phyloP scores from a whole-genome alignment of 2,797 vertebrate genomes.

The Otolemur crassicaudatus region DNA sequence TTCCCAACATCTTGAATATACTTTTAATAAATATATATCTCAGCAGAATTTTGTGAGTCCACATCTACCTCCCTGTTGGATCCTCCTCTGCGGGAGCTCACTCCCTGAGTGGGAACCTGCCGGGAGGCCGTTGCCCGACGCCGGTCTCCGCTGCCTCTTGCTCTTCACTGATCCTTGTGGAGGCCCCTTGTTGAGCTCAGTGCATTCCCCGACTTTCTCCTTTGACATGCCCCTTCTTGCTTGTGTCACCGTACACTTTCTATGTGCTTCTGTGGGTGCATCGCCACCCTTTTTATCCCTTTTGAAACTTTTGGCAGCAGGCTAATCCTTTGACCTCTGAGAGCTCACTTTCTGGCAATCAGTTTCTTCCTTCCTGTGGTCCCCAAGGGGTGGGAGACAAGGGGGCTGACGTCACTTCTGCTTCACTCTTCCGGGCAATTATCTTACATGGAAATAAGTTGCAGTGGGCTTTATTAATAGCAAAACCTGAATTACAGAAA shows the following conservation, averaged over 20 bases:
- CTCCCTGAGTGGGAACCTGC: background rate
- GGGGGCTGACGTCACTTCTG: background rate
- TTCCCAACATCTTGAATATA: background rate
- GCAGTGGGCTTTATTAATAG: slow-evolving; percentile 51
- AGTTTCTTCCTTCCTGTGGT: background rate
- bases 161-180: background rate
- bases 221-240: background rate
- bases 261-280: background rate
- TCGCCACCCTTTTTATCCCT: background rate
- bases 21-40: background rate
- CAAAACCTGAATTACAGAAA: background rate
- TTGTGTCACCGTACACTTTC: background rate
- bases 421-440: slow-evolving; percentile 39
- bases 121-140: rapidly evolving
- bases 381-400: background rate
- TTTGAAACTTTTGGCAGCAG: background rate
- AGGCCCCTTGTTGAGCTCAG: background rate
- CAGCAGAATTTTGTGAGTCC: background rate
- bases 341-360: background rate
- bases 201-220: background rate
- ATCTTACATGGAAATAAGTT: background rate
- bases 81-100: background rate
- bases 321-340: background rate
- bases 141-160: background rate
- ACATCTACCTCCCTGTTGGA: background rate